phyloP scores from a whole-genome alignment of 2,113 vertebrate species.

The Ptyas mucosa region DNA sequence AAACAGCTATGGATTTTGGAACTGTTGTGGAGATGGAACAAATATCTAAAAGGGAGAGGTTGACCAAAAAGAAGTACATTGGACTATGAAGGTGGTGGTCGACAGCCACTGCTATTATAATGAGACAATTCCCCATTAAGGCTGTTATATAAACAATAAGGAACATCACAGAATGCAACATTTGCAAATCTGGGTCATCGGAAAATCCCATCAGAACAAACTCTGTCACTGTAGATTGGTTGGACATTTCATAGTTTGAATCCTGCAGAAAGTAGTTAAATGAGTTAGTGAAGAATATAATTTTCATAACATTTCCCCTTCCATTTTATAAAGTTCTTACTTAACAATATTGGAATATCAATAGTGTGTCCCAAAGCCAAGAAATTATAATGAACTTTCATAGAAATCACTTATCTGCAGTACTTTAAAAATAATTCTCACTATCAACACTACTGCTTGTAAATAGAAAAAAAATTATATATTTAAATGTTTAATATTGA shows the following conservation, averaged over 20 bases:
- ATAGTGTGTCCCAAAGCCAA: background rate
- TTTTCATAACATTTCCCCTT: background rate
- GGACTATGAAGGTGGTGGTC: background rate
- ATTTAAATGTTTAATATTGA: background rate
- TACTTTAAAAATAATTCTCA: background rate
- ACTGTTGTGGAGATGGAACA: background rate
- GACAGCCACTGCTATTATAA: background rate
- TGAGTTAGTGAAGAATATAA: background rate
- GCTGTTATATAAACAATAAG: background rate
- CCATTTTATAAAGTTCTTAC: background rate
- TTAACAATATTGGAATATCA: background rate
- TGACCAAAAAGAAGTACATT: conserved; percentile 4
- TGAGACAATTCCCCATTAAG: background rate
- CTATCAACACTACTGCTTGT: background rate
- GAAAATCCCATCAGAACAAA: background rate
- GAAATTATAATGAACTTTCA: background rate
- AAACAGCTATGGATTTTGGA: background rate
- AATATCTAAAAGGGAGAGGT: background rate
- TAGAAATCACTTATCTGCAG: background rate
- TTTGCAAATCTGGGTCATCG: background rate
- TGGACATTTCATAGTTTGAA: background rate
- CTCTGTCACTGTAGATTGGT: background rate
- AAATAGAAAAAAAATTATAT: background rate
- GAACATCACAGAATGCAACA: background rate
- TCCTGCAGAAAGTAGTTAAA: background rate